phyloP scores from a whole-genome alignment of 2,888 invertebrate genomes.

The Mythimna impura region DNA sequence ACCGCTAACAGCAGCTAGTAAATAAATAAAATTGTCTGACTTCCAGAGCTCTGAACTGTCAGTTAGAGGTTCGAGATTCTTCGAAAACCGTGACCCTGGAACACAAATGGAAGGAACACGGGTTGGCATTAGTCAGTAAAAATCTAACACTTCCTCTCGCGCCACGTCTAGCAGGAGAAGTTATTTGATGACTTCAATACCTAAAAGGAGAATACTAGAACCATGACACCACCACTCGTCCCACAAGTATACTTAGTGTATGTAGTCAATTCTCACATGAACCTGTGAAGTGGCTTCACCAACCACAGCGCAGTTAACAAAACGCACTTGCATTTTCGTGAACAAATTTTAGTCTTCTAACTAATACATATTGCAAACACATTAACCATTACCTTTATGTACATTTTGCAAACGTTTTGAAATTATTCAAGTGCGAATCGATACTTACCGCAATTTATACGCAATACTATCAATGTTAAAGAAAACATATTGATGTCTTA shows the following conservation, averaged over 20 bases:
- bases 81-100: too few relatives aligned
- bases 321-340: constrained; percentile 47
- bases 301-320: not conserved
- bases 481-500: constrained; percentile 38
- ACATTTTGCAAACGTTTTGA: constrained; percentile 47
- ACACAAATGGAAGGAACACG: too few relatives aligned
- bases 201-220: not conserved
- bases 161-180: too few relatives aligned
- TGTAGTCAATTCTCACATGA: constrained; percentile 10
- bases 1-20: too few relatives aligned
- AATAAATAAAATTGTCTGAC: too few relatives aligned
- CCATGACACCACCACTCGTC: not conserved
- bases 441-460: constrained; percentile 33
- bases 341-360: constrained; percentile 34
- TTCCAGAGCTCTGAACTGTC: too few relatives aligned
- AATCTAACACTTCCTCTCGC: too few relatives aligned
- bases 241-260: not conserved
- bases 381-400: constrained; percentile 27
- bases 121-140: too few relatives aligned
- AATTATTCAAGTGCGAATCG: constrained; percentile 47
- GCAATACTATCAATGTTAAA: constrained; percentile 20
- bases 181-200: not conserved
- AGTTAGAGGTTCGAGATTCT: too few relatives aligned
- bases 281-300: constrained; percentile 25
- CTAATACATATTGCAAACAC: constrained; percentile 43